phyloP scores from a whole-genome alignment of 2,888 invertebrate genomes.

The Oasisia sp. region DNA sequence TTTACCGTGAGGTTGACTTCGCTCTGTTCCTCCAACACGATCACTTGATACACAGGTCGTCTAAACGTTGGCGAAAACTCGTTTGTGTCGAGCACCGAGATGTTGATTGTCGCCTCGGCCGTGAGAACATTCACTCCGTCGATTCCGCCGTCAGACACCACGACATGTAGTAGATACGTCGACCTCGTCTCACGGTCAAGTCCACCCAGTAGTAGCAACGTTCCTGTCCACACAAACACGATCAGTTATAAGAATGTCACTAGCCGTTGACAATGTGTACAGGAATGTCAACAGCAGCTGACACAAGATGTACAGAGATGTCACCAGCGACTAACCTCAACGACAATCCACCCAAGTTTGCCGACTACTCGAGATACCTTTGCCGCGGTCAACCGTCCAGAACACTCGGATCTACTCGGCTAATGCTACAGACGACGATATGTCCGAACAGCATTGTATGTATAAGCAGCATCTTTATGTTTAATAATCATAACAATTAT shows the following conservation, averaged over 20 bases:
- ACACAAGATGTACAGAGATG: too few species aligned
- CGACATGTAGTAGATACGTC: neutral
- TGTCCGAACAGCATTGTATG: constrained; percentile 13
- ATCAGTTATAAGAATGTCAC: neutral
- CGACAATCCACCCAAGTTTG: constrained; percentile 28
- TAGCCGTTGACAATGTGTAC: neutral
- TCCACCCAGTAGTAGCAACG: neutral
- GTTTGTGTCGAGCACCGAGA: neutral
- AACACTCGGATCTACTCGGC: constrained; percentile 25
- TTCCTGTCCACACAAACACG: neutral
- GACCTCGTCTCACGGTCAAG: neutral
- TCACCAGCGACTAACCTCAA: too few species aligned
- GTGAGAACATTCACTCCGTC: neutral
- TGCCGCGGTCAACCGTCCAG: constrained; percentile 19
- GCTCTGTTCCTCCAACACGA: constrained; percentile 1
- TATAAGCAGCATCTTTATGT: neutral
- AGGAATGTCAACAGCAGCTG: neutral
- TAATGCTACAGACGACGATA: constrained; percentile 24
- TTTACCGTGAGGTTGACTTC: neutral
- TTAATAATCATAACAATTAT: neutral
- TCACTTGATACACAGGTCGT: neutral
- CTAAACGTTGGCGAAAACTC: neutral
- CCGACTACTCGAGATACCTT: neutral
- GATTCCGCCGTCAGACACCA: neutral
- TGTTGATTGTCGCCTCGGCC: neutral